Base-by-base conservation (phyloP, 2,113 vertebrate genomes). In the Channa maculata region DNA sequence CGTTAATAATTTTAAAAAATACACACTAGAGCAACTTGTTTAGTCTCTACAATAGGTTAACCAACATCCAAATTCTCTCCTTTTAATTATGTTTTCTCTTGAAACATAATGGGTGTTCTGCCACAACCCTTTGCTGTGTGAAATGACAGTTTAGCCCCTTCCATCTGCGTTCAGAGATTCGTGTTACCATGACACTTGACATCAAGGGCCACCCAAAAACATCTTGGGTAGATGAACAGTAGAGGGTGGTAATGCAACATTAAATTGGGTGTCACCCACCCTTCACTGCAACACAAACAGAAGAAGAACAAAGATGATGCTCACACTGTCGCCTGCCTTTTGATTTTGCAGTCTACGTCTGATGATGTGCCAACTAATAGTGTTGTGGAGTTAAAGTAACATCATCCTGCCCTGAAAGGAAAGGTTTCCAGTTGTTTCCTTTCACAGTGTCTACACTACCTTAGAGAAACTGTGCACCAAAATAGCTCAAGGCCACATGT, bases 171-270 rank as follows among this genome's bases (percentile, higher is more conserved):
- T 41, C 37, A 7, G 57, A 59, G n/a, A 79, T 53, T 39, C 38
- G 50, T 39, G 65, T 69, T 43, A 33, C 46, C 36, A 1, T 65
- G 63, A 85, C 77, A 80, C 72, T 71, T 84, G 81, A 79, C 71
- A 69, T 78, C n/a, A 34, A 51, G 14, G 79, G 75, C 70, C 71
- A 67, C 59, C 73, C 62, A 51, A 46, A 24, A 76, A 86, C 87
- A 83, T 89, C 83, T 84, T 58, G 76, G 33, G 65, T 36, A 63
- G 58, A 71, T 71, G 84, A 88, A 89, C 87, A 86, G 88, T 61
- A 90, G 88, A 89, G 90, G 88, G 88, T 81, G 83, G 87, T 88
- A 88, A 88, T 81, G 87, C 61, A 81, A 63, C 87, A 80, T 71
- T 75, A 65, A 79, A 78, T 12, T n/a, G 51, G 24, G 45, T 57